These are phyloP conservation scores for Galaxias olidus DNA, from an alignment of 2,797 vertebrate species.

Conservation along the genomic window DNA sequence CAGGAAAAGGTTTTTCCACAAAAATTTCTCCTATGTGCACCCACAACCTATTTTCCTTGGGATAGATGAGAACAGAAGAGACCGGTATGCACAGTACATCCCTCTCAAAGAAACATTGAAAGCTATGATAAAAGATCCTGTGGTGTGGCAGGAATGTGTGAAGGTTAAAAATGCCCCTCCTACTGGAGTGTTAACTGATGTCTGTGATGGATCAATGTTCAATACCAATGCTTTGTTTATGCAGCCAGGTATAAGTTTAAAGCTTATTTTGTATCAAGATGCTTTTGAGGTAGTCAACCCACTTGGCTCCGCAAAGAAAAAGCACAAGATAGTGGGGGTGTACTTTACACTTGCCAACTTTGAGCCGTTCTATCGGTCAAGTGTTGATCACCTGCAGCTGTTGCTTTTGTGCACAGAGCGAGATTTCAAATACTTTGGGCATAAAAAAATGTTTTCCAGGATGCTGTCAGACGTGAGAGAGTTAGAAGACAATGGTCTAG, in stretches of 20 bases:
- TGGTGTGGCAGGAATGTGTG: conserved; percentile 4
- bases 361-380: conserved; percentile 2
- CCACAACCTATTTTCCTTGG: conserved; percentile 13
- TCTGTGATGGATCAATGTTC: conserved; percentile 11
- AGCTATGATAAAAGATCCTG: conserved; percentile 8
- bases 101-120: conserved; percentile 16
- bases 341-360: conserved; percentile 11
- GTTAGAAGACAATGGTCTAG: conserved; percentile 11
- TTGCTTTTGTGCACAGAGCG: conserved; percentile 8
- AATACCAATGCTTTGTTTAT: conserved; percentile 22
- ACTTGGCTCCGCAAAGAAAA: conserved; percentile 22
- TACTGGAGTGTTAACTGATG: conserved; percentile 1
- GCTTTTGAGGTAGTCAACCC: conserved; percentile 24
- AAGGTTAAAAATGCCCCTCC: neutral
- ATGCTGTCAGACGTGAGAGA: conserved; percentile 19
- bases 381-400: conserved; percentile 3
- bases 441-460: conserved; percentile 5
- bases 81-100: conserved; percentile 14
- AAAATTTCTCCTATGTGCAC: conserved; percentile 14
- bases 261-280: conserved; percentile 33
- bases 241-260: conserved; percentile 16
- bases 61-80: conserved; percentile 14
- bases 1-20: conserved; percentile 1
- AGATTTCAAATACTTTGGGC: conserved; percentile 14
- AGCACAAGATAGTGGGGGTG: conserved; percentile 9